phyloP scores from a whole-genome alignment of 1,140 invertebrate genomes.

The Drosophila melanica region DNA sequence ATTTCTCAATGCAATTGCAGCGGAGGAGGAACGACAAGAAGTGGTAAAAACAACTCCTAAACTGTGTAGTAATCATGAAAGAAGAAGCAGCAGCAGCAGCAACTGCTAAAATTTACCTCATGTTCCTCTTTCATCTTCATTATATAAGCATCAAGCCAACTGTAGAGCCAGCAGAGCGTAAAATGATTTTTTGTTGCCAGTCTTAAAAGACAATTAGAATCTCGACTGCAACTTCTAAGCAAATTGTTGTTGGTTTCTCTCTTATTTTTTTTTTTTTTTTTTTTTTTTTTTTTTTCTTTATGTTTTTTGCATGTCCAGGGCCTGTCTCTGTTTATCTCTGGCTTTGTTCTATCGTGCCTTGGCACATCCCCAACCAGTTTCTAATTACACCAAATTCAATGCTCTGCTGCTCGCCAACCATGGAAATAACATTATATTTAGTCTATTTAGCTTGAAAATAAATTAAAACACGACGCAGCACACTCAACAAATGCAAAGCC shows the following conservation, averaged over 20 bases:
- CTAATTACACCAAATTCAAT: conserved; percentile 71
- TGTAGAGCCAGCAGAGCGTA: conserved; percentile 55
- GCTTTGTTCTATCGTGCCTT: conserved; percentile 30
- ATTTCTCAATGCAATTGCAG: conserved; percentile 45
- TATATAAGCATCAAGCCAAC: conserved; percentile 36
- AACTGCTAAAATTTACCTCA: conserved; percentile 24
- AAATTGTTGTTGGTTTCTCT: conserved; percentile 1
- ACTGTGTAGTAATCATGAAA: conserved; percentile 27
- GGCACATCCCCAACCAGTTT: conserved; percentile 45
- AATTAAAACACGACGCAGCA: not conserved
- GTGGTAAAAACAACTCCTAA: not conserved
- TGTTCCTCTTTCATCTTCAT: conserved; percentile 34
- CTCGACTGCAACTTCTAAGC: conserved; percentile 9
- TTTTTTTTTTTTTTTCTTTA: conserved; percentile 31
- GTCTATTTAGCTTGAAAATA: conserved; percentile 6
- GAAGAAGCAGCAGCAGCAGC: conserved; percentile 7
- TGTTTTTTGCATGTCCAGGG: conserved; percentile 48
- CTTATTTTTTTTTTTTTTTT: not conserved
- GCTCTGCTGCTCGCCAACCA: conserved; percentile 38
- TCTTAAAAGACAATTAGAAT: conserved; percentile 52
- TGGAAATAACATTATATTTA: conserved; percentile 20
- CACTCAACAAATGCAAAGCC: not conserved
- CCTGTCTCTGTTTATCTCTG: conserved; percentile 18
- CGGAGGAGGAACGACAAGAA: not conserved
- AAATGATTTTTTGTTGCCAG: conserved; percentile 54